Conservation (phyloP, 2,888 invertebrate species). For the Philereme vetulata region DNA sequence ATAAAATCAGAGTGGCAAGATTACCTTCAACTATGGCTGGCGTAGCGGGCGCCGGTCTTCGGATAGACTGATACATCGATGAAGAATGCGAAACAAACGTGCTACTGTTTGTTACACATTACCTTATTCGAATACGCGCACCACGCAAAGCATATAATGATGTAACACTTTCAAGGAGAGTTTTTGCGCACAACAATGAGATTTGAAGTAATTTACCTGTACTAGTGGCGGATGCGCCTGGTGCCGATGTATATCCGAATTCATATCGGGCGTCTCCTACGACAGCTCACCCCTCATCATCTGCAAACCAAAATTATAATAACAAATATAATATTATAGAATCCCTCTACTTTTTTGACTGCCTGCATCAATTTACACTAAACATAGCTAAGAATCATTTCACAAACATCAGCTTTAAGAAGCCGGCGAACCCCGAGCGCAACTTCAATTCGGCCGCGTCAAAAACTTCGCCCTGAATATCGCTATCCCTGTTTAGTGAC, state of each 20-base stretch:
- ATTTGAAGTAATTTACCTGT: constrained; percentile 59
- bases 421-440: no score
- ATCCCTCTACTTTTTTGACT: no score
- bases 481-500: no score
- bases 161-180: constrained; percentile 34
- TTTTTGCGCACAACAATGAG: constrained; percentile 17
- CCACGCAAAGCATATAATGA: constrained; percentile 39
- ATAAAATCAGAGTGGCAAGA: no score
- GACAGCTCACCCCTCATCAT: constrained; percentile 74
- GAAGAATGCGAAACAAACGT: constrained; percentile 58
- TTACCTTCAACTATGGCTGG: no score
- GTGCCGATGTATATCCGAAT: constrained; percentile 81
- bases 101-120: constrained; percentile 53
- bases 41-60: constrained; percentile 19
- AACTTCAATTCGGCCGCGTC: no score
- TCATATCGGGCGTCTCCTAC: constrained; percentile 75
- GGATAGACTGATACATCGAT: constrained; percentile 53
- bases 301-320: constrained; percentile 53
- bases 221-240: constrained; percentile 81
- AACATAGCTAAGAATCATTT: no score
- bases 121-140: constrained; percentile 47
- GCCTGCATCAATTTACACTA: no score
- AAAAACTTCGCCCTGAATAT: no score
- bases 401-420: no score
- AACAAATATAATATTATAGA: background rate